Evolutionary conservation across 2,113 vertebrate species (phyloP), one percentile per base, ranked within the genome.

Genomic region (Ceyx margarethae): DNA sequence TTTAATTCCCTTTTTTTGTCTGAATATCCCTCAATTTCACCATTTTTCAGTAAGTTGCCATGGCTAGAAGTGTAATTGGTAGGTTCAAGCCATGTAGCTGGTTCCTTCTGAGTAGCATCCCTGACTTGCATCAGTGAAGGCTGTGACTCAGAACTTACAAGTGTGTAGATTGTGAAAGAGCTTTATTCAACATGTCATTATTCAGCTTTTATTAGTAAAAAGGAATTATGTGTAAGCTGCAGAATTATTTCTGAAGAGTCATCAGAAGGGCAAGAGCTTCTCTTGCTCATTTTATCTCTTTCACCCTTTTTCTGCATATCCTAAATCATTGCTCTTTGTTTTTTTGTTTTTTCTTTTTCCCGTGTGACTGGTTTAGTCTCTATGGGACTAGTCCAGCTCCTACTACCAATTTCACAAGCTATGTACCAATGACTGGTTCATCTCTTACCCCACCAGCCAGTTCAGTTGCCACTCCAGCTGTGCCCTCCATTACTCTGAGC

Each of bases 371-470:
- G 95, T 98, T 95, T 98, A 99, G 99, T 98, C 98, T 99, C 94
- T 99, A 99, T 97, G 98, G 98, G 94, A 98, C 97, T 98, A 99
- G 98, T 97, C 99, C 99, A 89, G 97, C 98, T 95, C 95, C 97
- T 97, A 95, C 68, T 73, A 40, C 94, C 87, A 81, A 87, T 93
- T 82, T 95, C 94, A 96, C 97, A 94, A 95, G 94, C 93, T 94
- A 64, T 73, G 93, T 95, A 91, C 95, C 97, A 61, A 25, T 93
- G 91, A 90, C 51, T 40, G 93, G 95, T 79, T 97, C 90, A 17
- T 93, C 97, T 93, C 69, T 96, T 95, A 90, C 96, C 96, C 97
- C 92, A 82, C 90, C 97, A 61, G 79, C 97, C 89, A 92, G 91
- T 40, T 93, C 91, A 82, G 93, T 95, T 92, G 89, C 69, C 85